Evolutionary conservation across 2,113 vertebrate genomes (phyloP).

Genomic region (Cavia aperea): DNA sequence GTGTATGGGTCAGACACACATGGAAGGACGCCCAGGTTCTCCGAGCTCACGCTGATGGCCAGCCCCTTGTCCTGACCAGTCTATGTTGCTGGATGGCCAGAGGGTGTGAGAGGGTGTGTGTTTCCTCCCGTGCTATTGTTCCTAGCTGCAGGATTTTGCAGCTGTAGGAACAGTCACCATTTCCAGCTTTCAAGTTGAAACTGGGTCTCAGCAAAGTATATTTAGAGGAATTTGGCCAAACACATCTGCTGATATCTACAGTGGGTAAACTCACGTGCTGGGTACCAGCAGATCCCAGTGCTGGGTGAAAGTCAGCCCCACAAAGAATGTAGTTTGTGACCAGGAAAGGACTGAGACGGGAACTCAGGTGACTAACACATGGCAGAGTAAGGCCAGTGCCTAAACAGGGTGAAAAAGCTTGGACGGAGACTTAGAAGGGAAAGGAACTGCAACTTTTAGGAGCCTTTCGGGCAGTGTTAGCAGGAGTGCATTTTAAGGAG

Average conservation of each 20-base stretch:
- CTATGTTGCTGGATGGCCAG: not conserved
- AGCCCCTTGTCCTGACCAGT: too few relatives aligned
- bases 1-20: not conserved
- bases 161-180: slow-evolving; percentile 8
- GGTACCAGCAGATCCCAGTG: not conserved
- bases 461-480: not conserved
- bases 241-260: not conserved
- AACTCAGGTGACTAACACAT: not conserved
- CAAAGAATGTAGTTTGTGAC: not conserved
- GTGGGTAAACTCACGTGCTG: not conserved
- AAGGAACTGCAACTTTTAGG: not conserved
- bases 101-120: not conserved
- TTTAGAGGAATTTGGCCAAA: not conserved
- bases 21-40: not conserved
- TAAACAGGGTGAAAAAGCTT: not conserved
- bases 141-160: not conserved
- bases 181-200: slow-evolving; percentile 10
- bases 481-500: not conserved
- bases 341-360: not conserved
- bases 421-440: not conserved
- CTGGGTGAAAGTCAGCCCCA: too few relatives aligned
- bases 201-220: not conserved
- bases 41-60: not conserved
- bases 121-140: slow-evolving; percentile 30
- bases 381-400: not conserved